Conservation (phyloP, 2,113 vertebrate species). For the Benitochromis conjunctus region DNA sequence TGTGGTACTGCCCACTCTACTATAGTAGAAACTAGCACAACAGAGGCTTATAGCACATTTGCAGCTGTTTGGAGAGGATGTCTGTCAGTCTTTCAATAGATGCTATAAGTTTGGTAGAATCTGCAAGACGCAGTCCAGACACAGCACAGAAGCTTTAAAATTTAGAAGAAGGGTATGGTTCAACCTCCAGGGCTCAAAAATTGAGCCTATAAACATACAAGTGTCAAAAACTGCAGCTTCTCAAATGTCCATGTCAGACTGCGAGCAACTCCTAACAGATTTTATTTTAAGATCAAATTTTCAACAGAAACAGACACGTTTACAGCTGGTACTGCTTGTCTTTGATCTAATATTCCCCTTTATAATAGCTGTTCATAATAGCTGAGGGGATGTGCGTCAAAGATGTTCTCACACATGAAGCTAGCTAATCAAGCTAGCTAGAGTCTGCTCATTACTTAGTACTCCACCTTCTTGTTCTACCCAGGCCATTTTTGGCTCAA, state of each 20-base stretch:
- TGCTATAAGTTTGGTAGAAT: not conserved
- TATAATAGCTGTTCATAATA: not conserved
- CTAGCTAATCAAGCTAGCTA: not conserved
- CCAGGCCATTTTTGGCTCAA: not conserved
- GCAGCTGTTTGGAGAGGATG: not conserved
- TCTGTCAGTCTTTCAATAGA: not conserved
- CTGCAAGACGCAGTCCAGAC: not conserved
- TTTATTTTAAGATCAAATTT: not conserved
- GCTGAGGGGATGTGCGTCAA: not conserved
- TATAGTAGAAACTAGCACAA: not conserved
- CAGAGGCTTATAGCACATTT: not conserved
- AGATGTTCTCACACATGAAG: not conserved
- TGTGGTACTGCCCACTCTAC: not conserved
- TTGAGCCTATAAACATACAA: not conserved
- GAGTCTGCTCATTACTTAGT: not conserved
- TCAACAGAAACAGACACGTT: not conserved
- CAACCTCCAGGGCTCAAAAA: not conserved
- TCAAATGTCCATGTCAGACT: not conserved
- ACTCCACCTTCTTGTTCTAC: not conserved
- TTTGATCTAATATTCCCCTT: not conserved
- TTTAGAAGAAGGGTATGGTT: not conserved
- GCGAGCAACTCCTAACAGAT: not conserved
- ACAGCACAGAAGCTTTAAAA: not conserved
- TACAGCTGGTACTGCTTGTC: not conserved
- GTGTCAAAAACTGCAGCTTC: not conserved